Percentiles rank a stretch among this genome's conserved stretches.
Conservation (phyloP, 2,113 vertebrate species). For the Taxidea taxus region DNA sequence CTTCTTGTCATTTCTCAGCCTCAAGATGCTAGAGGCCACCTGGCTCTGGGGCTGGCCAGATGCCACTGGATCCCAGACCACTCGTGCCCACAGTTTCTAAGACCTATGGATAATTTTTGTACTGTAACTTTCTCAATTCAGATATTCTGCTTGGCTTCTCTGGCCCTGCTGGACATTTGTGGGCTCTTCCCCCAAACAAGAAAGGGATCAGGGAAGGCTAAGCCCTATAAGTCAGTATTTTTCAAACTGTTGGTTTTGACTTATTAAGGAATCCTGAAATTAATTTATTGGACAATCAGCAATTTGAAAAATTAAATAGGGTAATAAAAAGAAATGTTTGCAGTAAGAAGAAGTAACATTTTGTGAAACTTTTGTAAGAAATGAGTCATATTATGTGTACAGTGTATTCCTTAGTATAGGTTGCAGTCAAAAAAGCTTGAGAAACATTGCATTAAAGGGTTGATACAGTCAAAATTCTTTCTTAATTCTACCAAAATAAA, state of each 20-base stretch:
- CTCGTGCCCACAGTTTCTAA: neutral
- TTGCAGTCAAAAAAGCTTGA: neutral
- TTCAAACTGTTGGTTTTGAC: neutral
- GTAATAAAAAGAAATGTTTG: neutral
- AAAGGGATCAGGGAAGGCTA: neutral
- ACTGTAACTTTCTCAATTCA: neutral
- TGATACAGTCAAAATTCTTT: neutral
- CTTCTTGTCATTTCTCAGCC: neutral
- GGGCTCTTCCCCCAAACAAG: neutral
- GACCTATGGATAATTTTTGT: neutral
- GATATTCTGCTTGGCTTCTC: neutral
- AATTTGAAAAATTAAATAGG: neutral
- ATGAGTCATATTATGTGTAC: neutral
- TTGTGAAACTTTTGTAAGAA: neutral
- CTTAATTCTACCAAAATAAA: neutral
- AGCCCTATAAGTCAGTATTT: neutral
- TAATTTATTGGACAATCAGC: neutral
- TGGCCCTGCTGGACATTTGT: neutral
- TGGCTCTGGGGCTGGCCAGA: neutral
- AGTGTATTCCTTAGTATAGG: neutral
- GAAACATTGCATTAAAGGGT: neutral
- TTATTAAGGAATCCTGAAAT: neutral
- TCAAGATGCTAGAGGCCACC: neutral
- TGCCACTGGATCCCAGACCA: neutral
- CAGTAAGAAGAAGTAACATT: neutral